A percentile compares a stretch with the other conserved stretches of the same genome.
phyloP scores from a whole-genome alignment of 2,797 vertebrate species.

The Crax fasciolata region DNA sequence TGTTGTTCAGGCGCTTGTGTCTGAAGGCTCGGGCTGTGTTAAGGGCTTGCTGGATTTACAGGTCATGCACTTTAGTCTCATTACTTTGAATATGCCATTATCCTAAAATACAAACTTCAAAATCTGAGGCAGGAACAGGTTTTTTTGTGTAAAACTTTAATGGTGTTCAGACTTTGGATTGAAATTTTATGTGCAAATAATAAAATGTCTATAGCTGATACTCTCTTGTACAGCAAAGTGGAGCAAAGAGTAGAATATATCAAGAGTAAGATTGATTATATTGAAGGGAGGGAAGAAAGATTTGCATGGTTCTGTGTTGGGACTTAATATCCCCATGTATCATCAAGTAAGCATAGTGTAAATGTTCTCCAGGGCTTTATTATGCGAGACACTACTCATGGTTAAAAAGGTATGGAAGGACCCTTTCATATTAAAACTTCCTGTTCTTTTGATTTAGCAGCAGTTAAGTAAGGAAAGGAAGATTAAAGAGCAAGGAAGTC shows the following conservation, averaged over 20 bases:
- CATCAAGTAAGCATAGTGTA: constrained; percentile 9
- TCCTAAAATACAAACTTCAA: neutral
- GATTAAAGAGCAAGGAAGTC: constrained; percentile 63
- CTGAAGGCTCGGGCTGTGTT: neutral
- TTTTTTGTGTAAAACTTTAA: neutral
- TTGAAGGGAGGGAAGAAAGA: constrained; percentile 9
- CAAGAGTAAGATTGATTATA: neutral
- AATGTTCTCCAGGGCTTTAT: constrained; percentile 34
- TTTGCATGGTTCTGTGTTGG: constrained; percentile 42
- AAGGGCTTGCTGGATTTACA: neutral
- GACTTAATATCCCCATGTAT: neutral
- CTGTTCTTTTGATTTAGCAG: constrained; percentile 61
- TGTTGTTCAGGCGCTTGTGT: neutral
- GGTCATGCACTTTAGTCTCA: neutral
- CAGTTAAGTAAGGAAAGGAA: constrained; percentile 57
- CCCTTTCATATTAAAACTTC: constrained; percentile 58
- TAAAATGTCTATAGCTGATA: neutral
- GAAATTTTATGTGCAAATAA: neutral
- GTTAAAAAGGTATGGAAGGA: constrained; percentile 58
- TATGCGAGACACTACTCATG: neutral
- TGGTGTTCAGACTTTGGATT: neutral
- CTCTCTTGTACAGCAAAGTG: neutral
- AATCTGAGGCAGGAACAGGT: neutral
- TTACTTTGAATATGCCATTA: neutral
- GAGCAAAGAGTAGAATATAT: neutral